phyloP scores from a whole-genome alignment of 2,113 vertebrate species.

The Notarius lentiginosus region DNA sequence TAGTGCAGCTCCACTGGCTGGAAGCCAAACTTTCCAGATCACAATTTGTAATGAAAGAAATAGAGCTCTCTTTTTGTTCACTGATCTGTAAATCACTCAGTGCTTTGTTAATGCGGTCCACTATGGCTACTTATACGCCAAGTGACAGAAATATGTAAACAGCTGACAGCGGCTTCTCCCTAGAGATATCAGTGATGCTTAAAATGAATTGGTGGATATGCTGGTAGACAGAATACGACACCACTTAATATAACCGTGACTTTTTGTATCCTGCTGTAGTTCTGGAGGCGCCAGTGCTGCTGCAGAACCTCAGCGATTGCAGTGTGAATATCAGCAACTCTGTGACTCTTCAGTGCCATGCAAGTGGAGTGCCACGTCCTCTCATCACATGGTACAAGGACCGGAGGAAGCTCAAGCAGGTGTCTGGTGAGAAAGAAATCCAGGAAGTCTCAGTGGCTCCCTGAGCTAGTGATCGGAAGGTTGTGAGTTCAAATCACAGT shows the following conservation, averaged over 20 bases:
- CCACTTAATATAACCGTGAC: neutral
- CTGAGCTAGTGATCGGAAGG: neutral
- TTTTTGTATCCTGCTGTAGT: slow-evolving; percentile 69
- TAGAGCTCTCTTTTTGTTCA: slow-evolving; percentile 23
- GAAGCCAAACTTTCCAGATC: slow-evolving; percentile 38
- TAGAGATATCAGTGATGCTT: slow-evolving; percentile 5
- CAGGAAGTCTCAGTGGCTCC: neutral
- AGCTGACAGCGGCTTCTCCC: slow-evolving; percentile 1
- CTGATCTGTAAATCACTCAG: slow-evolving; percentile 46
- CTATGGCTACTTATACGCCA: neutral
- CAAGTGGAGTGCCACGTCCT: slow-evolving; percentile 80
- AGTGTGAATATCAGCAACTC: slow-evolving; percentile 85
- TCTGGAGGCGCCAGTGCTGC: slow-evolving; percentile 82
- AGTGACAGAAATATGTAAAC: slow-evolving; percentile 21
- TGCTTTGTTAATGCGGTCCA: slow-evolving; percentile 30
- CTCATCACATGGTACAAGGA: slow-evolving; percentile 92
- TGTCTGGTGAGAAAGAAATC: slow-evolving; percentile 79
- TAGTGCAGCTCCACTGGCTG: slow-evolving; percentile 35
- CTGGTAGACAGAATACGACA: slow-evolving; percentile 6
- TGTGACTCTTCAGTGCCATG: slow-evolving; percentile 78
- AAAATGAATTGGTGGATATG: neutral
- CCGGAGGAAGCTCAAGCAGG: slow-evolving; percentile 76
- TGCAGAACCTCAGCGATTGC: slow-evolving; percentile 78
- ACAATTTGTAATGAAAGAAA: slow-evolving; percentile 48
- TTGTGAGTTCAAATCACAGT: neutral